A percentile compares a stretch with the other conserved stretches of the same genome.
Conservation (phyloP, 2,888 invertebrate species). For the Melieria picta region DNA sequence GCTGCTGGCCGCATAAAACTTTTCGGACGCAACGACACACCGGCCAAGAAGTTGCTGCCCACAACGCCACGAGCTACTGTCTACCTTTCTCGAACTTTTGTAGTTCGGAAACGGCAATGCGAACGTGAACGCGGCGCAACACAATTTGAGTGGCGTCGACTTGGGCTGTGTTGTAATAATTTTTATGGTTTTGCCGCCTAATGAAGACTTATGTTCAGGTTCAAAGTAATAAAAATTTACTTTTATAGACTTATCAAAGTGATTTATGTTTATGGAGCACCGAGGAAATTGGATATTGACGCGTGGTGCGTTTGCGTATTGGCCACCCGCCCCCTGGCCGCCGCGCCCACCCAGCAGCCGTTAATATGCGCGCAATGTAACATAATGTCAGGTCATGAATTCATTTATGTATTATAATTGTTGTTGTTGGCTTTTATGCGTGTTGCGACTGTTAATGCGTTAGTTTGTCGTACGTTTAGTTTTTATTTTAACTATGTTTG, state of each 20-base stretch:
- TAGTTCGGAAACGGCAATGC: too few relatives aligned
- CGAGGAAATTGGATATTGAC: conserved; percentile 15
- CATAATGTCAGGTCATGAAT: background rate
- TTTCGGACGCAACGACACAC: too few relatives aligned
- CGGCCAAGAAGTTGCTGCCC: too few relatives aligned
- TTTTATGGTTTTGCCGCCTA: conserved; percentile 27
- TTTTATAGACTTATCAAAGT: conserved; percentile 41
- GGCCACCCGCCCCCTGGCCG: background rate
- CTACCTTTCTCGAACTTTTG: too few relatives aligned
- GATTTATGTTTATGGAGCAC: conserved; percentile 40
- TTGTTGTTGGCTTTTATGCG: too few relatives aligned
- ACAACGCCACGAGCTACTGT: too few relatives aligned
- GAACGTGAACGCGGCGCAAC: too few relatives aligned
- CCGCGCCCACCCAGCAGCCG: background rate
- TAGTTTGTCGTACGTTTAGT: too few relatives aligned
- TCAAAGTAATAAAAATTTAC: conserved; percentile 38
- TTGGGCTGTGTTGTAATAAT: conserved; percentile 16
- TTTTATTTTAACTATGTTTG: too few relatives aligned
- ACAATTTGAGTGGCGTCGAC: background rate
- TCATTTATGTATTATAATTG: too few relatives aligned
- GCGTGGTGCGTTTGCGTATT: background rate
- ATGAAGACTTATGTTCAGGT: conserved; percentile 29
- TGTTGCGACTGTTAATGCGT: too few relatives aligned
- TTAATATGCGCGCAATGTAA: background rate
- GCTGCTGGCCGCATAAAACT: too few relatives aligned